Evolutionary conservation across 2,888 invertebrate species (phyloP), one percentile per base, ranked within the genome.

Genomic region (Drosophila pseudotakahashii): DNA sequence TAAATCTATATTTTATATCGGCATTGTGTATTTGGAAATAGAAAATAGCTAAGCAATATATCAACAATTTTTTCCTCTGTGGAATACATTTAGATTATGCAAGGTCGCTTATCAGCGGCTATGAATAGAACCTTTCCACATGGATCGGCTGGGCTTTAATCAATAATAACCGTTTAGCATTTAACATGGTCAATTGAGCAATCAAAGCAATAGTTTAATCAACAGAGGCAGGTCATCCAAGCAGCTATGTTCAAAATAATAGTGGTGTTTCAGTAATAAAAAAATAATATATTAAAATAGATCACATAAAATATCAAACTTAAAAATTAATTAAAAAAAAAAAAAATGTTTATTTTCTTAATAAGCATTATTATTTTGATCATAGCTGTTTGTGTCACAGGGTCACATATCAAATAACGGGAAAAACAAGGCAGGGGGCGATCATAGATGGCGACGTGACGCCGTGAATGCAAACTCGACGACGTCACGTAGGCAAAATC

Each of bases 61-160:
- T 7, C 23, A 30, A 7, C 2, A 7, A 4, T 23, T 59, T 58
- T 58, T 32, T 23, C 0, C 36, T 5, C 16, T 32, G 69, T 69
- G n/a, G 19, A 19, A 7, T 32, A 60, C 26, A 36, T 14, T 50
- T 59, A 59, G 51, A 63, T 77, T 57, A 75, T 60, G 48, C 81
- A 78, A 78, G 73, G 78, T 67, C 67, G 78, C 73, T 73, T 79
- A 76, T 79, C 76, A 64, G 16, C 14, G 19, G 14, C 57, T 58
- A 69, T 63, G 61, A 60, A 64, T 69, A 69, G 48, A 62, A n/a
- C 7, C 10, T 62, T 47, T 62, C 34, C 47, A 41, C 47, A 16
- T 59, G 42, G 30, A 63, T 48, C 67, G 64, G 64, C 72, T 39
- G 36, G 39, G 55, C 57, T 71, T 78, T 76, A 76, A 80, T 81